These are phyloP conservation scores for Lucinisca nassula DNA, from an alignment of 2,888 invertebrate species.

Conservation along the genomic window DNA sequence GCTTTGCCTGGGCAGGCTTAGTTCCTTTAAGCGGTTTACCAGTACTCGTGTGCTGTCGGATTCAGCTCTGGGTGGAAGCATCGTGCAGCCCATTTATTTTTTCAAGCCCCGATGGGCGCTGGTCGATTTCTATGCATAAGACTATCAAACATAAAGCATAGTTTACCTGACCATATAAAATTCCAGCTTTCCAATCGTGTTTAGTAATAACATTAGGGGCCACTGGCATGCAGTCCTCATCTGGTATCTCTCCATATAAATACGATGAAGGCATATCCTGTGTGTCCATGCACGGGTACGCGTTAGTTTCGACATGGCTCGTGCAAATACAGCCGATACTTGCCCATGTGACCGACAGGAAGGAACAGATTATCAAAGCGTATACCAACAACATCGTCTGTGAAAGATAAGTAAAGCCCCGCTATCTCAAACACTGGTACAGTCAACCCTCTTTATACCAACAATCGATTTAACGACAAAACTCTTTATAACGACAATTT, in stretches of 20 bases:
- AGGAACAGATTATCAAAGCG: neutral
- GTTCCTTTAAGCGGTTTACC: no score
- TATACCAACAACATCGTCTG: neutral
- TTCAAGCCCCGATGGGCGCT: no score
- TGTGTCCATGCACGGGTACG: slow-evolving; percentile 17
- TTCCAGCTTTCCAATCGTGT: slow-evolving; percentile 28
- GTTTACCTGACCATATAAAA: neutral
- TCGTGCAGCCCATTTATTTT: no score
- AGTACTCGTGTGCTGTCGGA: no score
- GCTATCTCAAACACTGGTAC: no score
- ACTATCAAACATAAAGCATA: no score
- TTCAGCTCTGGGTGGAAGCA: no score
- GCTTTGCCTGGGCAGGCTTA: no score
- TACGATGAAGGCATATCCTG: neutral
- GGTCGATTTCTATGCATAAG: no score
- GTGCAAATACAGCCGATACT: slow-evolving; percentile 17
- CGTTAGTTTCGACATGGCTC: neutral
- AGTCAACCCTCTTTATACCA: no score
- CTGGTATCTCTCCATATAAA: slow-evolving; percentile 18
- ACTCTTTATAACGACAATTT: no score
- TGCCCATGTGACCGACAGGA: neutral
- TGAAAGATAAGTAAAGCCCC: neutral
- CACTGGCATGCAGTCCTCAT: slow-evolving; percentile 8
- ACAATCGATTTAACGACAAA: no score
- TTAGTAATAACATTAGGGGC: slow-evolving; percentile 8